Evolutionary conservation across 2,113 vertebrate genomes (phyloP), one percentile per base, ranked within the genome.

Genomic region (Atherinomorus stipes): DNA sequence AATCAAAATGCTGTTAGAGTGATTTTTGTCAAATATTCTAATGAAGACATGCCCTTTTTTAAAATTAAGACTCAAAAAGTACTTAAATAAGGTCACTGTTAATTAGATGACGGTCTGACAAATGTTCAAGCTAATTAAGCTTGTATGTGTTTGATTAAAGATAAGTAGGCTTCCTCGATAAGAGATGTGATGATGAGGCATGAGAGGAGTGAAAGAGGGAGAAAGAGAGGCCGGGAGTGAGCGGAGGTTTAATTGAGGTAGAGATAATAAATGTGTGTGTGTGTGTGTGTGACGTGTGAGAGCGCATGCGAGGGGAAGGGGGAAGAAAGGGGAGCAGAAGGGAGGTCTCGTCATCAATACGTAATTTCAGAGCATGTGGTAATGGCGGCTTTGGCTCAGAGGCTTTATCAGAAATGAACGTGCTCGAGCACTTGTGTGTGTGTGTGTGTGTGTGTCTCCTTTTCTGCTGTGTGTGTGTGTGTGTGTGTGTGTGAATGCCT

Each of bases 21-120:
- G 72, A 66, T 83, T 74, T 65, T 44, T 68, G 68, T 74, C 72
- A 74, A 76, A 88, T 80, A 65, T 74, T 85, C 82, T 70, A 76
- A 90, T 84, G 80, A 85, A 80, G 80, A 88, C 74, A 51, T 72
- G 63, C 47, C 40, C 21, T 71, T 66, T 66, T 69, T 44, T 70
- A 53, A n/a, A 91, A 91, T 88, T 80, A 80, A 81, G 75, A 80
- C 87, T 87, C 72, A 77, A 80, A 92, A 88, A 89, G 77, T 80
- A 77, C 79, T 87, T 71, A 76, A 92, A 92, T 89, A 89, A 90
- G 91, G 92, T 89, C 87, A 79, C 40, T 75, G 76, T 84, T 94
- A 92, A 94, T 94, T 91, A 93, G 88, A 83, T 64, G 91, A 92
- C 56, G 84, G 64, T 78, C 81, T 85, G 88, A 90, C 83, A 88